Conservation (phyloP, 2,113 vertebrate genomes). For the Embiotoca jacksoni region DNA sequence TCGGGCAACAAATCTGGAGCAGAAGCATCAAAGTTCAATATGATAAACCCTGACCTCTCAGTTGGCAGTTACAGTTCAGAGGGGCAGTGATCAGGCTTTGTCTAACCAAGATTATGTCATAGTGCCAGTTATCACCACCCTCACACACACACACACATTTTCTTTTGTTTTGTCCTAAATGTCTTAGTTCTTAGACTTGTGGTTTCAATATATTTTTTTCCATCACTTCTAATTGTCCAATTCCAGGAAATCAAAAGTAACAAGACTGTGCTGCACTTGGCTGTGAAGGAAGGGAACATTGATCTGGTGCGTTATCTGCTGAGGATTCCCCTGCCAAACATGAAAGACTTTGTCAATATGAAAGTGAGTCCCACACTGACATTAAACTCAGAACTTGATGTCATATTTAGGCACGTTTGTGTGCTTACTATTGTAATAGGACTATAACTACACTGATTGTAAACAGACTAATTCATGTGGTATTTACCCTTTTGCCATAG, state of each 20-base stretch:
- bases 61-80: not conserved
- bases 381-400: conserved; percentile 16
- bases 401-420: not conserved
- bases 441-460: not conserved
- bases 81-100: conserved; percentile 40
- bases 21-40: not conserved
- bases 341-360: conserved; percentile 90
- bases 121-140: not conserved
- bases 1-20: not conserved
- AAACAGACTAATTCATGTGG: conserved; percentile 19
- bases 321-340: conserved; percentile 79
- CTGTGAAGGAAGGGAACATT: conserved; percentile 91
- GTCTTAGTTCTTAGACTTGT: conserved; percentile 22
- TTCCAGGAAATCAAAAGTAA: conserved; percentile 94
- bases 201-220: conserved; percentile 50
- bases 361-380: conserved; percentile 83
- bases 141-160: not conserved
- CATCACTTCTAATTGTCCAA: conserved; percentile 28
- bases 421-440: not conserved
- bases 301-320: conserved; percentile 87
- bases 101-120: conserved; percentile 27
- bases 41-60: conserved; percentile 22
- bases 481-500: conserved; percentile 66
- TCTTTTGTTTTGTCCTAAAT: conserved; percentile 33
- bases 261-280: conserved; percentile 90